Evolutionary conservation across 2,888 invertebrate species (phyloP), one percentile per base, ranked within the genome.

Genomic region (Amphiduros pacificus): DNA sequence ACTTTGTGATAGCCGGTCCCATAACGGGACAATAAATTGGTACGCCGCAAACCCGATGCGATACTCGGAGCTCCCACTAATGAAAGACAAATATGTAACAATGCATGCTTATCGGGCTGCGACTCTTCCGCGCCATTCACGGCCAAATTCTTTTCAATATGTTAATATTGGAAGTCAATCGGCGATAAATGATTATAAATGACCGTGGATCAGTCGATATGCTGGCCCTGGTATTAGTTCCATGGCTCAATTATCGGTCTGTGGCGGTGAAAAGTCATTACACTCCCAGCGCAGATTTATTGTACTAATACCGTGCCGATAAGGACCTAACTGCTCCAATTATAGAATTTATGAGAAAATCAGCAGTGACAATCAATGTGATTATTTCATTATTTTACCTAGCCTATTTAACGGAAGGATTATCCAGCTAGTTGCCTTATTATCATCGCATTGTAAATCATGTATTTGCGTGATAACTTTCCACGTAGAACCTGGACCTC

Each of bases 11-110:
- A n/a, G n/a, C n/a, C n/a, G n/a, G n/a, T n/a, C n/a, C n/a, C n/a
- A n/a, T n/a, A n/a, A n/a, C n/a, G n/a, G n/a, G n/a, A n/a, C n/a
- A n/a, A n/a, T n/a, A n/a, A n/a, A n/a, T n/a, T n/a, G n/a, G n/a
- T n/a, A n/a, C n/a, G n/a, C n/a, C n/a, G n/a, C n/a, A n/a, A n/a
- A n/a, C n/a, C n/a, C n/a, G n/a, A n/a, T n/a, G n/a, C n/a, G n/a
- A n/a, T n/a, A n/a, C n/a, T n/a, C n/a, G n/a, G n/a, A n/a, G n/a
- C n/a, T n/a, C n/a, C n/a, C 44, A 20, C 44, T 22, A 44, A 44
- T 44, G 44, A 44, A 44, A 44, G 44, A 44, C 44, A 44, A 44
- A 44, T 44, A n/a, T n/a, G 44, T 44, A 44, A 44, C 44, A 44
- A 44, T 20, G 44, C 6, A n/a, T n/a, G 22, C 44, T 44, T 44